phyloP scores from a whole-genome alignment of 2,113 vertebrate genomes.

The Leptobrachium leishanense region DNA sequence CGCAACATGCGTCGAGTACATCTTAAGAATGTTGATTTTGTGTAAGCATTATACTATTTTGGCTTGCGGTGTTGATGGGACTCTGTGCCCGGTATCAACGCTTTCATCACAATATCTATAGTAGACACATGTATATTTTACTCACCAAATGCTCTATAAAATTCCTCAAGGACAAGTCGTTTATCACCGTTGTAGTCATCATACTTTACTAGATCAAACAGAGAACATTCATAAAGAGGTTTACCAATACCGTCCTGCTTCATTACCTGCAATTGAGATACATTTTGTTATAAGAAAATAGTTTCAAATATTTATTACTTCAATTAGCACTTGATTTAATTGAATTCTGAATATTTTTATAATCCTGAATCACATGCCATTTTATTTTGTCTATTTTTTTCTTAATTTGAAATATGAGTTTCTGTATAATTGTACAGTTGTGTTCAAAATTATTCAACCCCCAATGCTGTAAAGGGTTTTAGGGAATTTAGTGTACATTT shows the following conservation, averaged over 20 bases:
- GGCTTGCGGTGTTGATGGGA: too few relatives aligned
- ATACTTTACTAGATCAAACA: slow-evolving; percentile 92
- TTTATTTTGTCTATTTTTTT: too few relatives aligned
- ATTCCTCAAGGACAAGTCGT: slow-evolving; percentile 84
- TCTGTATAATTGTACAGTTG: too few relatives aligned
- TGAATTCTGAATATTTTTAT: neutral
- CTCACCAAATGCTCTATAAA: slow-evolving; percentile 92
- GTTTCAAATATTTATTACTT: neutral
- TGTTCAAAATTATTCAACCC: too few relatives aligned
- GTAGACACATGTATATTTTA: neutral
- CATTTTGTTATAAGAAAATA: slow-evolving; percentile 45
- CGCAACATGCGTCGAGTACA: too few relatives aligned
- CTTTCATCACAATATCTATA: too few relatives aligned
- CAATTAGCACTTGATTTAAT: neutral
- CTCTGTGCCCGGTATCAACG: too few relatives aligned
- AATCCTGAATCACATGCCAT: neutral
- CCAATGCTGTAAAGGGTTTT: too few relatives aligned
- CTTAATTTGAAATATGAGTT: too few relatives aligned
- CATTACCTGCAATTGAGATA: slow-evolving; percentile 83
- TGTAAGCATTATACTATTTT: too few relatives aligned
- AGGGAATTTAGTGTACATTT: too few relatives aligned
- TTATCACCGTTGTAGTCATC: slow-evolving; percentile 85
- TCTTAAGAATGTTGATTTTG: too few relatives aligned
- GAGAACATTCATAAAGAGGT: slow-evolving; percentile 77
- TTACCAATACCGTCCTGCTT: slow-evolving; percentile 85